phyloP scores from a whole-genome alignment of 2,113 vertebrate genomes.

The Cheilinus undulatus region DNA sequence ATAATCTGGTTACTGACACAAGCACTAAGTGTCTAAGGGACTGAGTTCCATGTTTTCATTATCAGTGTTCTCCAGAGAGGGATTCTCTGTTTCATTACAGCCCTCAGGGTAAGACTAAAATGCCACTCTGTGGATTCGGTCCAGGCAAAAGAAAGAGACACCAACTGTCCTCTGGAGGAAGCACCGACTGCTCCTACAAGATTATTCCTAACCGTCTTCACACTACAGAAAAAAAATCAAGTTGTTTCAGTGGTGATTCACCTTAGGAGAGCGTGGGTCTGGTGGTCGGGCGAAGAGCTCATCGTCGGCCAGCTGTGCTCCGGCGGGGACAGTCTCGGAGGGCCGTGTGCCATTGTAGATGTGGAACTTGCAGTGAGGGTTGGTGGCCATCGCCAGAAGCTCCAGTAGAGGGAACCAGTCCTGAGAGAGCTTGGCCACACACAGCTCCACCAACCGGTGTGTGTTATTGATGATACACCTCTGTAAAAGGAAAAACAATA shows the following conservation, averaged over 20 bases:
- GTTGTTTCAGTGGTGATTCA: constrained; percentile 48
- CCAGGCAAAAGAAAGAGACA: constrained; percentile 4
- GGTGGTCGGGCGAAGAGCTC: constrained; percentile 97
- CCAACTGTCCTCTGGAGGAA: neutral
- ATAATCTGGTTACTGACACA: constrained; percentile 40
- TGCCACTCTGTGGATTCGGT: constrained; percentile 30
- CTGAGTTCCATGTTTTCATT: constrained; percentile 31
- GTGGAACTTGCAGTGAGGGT: constrained; percentile 99
- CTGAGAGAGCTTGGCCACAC: constrained; percentile 99
- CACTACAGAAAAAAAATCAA: neutral
- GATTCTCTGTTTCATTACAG: constrained; percentile 21
- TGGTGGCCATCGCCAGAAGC: constrained; percentile 99
- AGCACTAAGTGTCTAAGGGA: constrained; percentile 35
- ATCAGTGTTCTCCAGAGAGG: constrained; percentile 29
- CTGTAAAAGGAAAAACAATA: constrained; percentile 79
- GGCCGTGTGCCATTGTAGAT: constrained; percentile 99
- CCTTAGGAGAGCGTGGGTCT: constrained; percentile 98
- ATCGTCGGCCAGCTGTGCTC: constrained; percentile 95
- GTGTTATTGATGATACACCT: constrained; percentile 99
- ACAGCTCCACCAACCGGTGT: constrained; percentile 97
- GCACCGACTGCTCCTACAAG: neutral
- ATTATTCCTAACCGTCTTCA: neutral
- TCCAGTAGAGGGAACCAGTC: constrained; percentile 99
- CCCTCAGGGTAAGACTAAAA: constrained; percentile 24
- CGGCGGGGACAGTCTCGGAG: constrained; percentile 96